Conservation (phyloP, 1,140 invertebrate genomes). For the Spodoptera frugiperda region DNA sequence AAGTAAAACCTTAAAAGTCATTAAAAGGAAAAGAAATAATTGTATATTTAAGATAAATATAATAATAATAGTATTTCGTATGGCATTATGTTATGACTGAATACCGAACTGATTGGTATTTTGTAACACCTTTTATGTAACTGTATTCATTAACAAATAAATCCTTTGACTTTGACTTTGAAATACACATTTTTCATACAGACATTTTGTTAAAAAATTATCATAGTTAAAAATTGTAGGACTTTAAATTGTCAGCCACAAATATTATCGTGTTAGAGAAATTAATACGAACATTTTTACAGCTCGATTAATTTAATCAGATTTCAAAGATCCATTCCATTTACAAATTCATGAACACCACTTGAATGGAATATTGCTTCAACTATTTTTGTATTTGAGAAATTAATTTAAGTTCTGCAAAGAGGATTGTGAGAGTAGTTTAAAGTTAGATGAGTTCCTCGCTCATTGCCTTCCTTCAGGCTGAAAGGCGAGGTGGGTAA, state of each 20-base stretch:
- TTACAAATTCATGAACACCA: slow-evolving; percentile 4
- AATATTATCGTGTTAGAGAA: background rate
- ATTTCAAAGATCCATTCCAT: slow-evolving; percentile 1
- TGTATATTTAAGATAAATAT: too few species aligned
- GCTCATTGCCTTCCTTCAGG: slow-evolving; percentile 25
- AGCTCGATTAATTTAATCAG: background rate
- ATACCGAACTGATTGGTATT: too few species aligned
- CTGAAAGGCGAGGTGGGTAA: slow-evolving; percentile 41
- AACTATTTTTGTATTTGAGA: slow-evolving; percentile 38
- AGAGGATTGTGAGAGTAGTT: slow-evolving; percentile 44
- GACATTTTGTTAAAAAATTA: too few species aligned
- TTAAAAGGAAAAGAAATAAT: background rate
- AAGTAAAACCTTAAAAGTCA: too few species aligned
- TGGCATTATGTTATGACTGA: too few species aligned
- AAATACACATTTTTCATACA: too few species aligned
- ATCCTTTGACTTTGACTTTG: too few species aligned
- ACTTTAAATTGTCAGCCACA: background rate
- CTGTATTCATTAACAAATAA: too few species aligned
- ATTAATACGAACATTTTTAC: background rate
- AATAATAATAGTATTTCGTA: too few species aligned
- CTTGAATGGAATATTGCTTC: slow-evolving; percentile 9
- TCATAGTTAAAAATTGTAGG: background rate
- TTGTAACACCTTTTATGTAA: too few species aligned
- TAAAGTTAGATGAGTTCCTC: slow-evolving; percentile 42
- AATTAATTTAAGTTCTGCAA: slow-evolving; percentile 48